A percentile compares a stretch with the other conserved stretches of the same genome.
Evolutionary conservation across 2,888 invertebrate genomes (phyloP).

Genomic region (Mimumesa dahlbomi): DNA sequence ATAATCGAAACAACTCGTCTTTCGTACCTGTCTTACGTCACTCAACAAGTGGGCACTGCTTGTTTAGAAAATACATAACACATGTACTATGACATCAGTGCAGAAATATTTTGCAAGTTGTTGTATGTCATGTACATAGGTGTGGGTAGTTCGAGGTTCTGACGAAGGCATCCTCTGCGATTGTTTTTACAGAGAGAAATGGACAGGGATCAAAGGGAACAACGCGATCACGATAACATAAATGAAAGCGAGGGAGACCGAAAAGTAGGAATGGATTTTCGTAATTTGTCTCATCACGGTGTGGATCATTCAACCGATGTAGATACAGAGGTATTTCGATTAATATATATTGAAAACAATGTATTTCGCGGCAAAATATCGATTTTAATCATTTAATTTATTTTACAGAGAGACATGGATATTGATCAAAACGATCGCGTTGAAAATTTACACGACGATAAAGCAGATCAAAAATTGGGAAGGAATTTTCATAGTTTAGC

Average conservation of each 20-base stretch:
- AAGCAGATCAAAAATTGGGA: constrained; percentile 72
- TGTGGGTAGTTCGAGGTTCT: neutral
- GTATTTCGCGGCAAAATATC: neutral
- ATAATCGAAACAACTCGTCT: neutral
- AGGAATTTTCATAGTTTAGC: constrained; percentile 74
- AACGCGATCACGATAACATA: constrained; percentile 69
- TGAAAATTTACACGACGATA: constrained; percentile 73
- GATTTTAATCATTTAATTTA: neutral
- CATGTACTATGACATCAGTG: constrained; percentile 11
- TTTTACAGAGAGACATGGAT: constrained; percentile 68
- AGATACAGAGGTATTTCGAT: constrained; percentile 65
- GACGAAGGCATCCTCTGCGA: neutral
- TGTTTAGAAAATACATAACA: constrained; percentile 33
- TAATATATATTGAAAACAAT: no score
- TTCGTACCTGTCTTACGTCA: constrained; percentile 2
- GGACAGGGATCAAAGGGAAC: constrained; percentile 74
- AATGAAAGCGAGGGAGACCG: constrained; percentile 70
- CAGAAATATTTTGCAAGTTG: constrained; percentile 24
- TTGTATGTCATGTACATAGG: neutral
- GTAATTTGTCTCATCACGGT: constrained; percentile 68
- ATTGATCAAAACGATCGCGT: constrained; percentile 71
- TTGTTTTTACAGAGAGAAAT: constrained; percentile 68
- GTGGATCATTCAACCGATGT: constrained; percentile 64
- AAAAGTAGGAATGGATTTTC: constrained; percentile 72
- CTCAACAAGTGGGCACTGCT: constrained; percentile 13